phyloP scores from a whole-genome alignment of 2,797 vertebrate genomes.

The Crax fasciolata region DNA sequence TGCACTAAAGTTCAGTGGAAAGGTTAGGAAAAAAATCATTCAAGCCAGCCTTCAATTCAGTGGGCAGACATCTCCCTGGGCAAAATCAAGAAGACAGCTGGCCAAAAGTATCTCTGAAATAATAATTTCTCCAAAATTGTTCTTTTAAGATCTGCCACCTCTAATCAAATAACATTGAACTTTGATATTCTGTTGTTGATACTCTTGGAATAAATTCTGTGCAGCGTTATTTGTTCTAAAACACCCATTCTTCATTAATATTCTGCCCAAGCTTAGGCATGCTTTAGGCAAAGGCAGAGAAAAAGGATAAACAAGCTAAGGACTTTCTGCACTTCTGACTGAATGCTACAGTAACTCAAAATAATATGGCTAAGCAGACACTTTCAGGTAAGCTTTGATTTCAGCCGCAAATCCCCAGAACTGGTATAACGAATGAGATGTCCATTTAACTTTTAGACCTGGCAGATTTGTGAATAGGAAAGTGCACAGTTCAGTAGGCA shows the following conservation, averaged over 20 bases:
- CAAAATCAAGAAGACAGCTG: not conserved
- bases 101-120: not conserved
- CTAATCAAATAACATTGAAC: not conserved
- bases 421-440: not conserved
- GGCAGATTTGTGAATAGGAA: not conserved
- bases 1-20: not conserved
- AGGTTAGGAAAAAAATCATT: not conserved
- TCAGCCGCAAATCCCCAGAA: not conserved
- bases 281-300: constrained; percentile 4
- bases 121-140: not conserved
- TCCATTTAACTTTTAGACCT: not conserved
- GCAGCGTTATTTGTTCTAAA: not conserved
- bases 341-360: not conserved
- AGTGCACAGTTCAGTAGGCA: not conserved
- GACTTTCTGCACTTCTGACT: not conserved
- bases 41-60: not conserved
- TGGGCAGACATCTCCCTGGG: not conserved
- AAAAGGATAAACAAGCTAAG: not conserved
- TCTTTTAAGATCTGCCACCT: constrained; percentile 10
- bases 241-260: not conserved
- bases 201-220: not conserved
- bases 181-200: not conserved
- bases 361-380: not conserved
- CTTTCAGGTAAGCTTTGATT: constrained; percentile 2
- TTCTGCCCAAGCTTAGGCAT: not conserved